Evolutionary conservation across 2,888 invertebrate species (phyloP).

Genomic region (Lasioglossum oenotherae): DNA sequence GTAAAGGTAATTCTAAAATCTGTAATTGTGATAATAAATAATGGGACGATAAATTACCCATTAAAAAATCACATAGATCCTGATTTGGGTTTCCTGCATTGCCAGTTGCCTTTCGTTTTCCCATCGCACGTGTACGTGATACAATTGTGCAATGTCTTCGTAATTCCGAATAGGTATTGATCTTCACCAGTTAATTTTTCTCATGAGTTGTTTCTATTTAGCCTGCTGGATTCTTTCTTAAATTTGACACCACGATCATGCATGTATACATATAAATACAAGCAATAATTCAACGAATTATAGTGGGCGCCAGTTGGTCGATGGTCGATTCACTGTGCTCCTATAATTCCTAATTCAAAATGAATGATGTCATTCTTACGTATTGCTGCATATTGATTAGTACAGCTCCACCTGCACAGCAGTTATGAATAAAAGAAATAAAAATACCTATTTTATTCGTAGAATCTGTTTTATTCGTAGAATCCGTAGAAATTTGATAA

Average conservation of each 20-base stretch:
- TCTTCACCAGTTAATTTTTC: conserved; percentile 13
- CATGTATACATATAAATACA: background rate
- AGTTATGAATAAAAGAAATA: conserved; percentile 1
- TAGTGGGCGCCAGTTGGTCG: background rate
- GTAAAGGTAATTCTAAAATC: background rate
- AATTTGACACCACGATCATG: background rate
- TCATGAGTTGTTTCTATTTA: background rate
- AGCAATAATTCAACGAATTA: background rate
- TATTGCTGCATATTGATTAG: background rate
- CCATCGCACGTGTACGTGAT: conserved; percentile 83
- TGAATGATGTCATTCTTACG: background rate
- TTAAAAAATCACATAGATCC: conserved; percentile 88
- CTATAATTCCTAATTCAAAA: background rate
- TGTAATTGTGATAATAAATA: background rate
- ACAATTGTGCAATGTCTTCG: background rate
- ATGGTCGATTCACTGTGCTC: background rate
- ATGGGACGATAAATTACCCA: conserved; percentile 79
- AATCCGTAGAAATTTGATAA: background rate
- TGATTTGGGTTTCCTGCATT: conserved; percentile 86
- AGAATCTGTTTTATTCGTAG: background rate
- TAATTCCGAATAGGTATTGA: background rate
- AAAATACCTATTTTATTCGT: background rate
- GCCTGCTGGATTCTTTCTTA: background rate
- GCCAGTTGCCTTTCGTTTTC: conserved; percentile 87
- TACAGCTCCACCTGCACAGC: background rate